Base-by-base conservation (phyloP, 2,113 vertebrate genomes). In the Protomyctophum bolini region DNA sequence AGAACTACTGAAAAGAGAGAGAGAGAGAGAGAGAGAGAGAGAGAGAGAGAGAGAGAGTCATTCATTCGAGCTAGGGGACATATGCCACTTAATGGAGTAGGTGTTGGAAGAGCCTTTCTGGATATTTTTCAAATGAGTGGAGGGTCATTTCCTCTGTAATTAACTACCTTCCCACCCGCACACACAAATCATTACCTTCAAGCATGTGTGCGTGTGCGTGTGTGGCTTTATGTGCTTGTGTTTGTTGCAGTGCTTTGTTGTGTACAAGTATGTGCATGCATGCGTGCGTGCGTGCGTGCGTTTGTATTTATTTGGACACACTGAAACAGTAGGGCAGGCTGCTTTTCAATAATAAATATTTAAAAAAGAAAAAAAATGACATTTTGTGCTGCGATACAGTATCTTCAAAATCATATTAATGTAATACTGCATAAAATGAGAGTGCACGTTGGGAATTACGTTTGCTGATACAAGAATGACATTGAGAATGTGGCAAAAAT, bases 131-230 rank as follows among this genome's bases (percentile, higher is more conserved):
- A 81, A 81, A 86, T 80, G 77, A 88, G 73, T 58, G 83, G 75
- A 86, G 83, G 83, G 82, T 73, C 55, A 80, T 84, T 88, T 88
- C 75, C 70, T 64, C 57, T 58, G 72, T 77, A 84, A 87, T 89
- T 86, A 85, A 66, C 74, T 64, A 68, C 70, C 82, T 77, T 69
- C 63, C 58, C 46, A 6, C 14, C 59, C 47, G 61, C 64, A 71
- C 61, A 60, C 49, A 70, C 47, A 8, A 61, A 68, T 62, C 50
- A 64, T 63, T 14, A 10, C 46, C 63, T 54, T 74, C 12, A 66
- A 80, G 70, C 76, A 70, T 79, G 74, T 73, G 55, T 68, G 45
- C 47, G 73, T 28, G n/a, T 67, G 12, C 1, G 57, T 67, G 70
- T 70, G 75, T 57, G 55, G 21, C 21, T 57, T 41, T 62, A 12